phyloP scores from a whole-genome alignment of 2,797 vertebrate genomes.

The Xenentodon cancila region DNA sequence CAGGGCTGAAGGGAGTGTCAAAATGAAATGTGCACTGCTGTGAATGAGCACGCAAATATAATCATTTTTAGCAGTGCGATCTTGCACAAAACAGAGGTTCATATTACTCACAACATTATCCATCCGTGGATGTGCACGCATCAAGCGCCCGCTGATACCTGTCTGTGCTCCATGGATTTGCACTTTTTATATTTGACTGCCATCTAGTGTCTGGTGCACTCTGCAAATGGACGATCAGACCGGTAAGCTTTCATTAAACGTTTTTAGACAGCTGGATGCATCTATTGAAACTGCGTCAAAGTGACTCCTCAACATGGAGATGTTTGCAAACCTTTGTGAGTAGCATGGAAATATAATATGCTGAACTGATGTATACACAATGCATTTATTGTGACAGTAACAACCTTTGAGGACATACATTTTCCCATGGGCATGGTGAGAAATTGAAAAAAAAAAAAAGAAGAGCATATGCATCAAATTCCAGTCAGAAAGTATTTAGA shows the following conservation, averaged over 20 bases:
- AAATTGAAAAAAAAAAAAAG: too few relatives aligned
- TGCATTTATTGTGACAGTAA: too few relatives aligned
- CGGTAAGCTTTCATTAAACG: not conserved
- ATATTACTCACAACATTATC: conserved; percentile 14
- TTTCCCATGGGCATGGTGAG: too few relatives aligned
- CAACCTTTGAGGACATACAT: too few relatives aligned
- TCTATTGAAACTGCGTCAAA: not conserved
- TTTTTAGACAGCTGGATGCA: not conserved
- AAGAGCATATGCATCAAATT: too few relatives aligned
- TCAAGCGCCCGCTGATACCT: not conserved
- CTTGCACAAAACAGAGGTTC: conserved; percentile 30
- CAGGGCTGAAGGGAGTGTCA: conserved; percentile 28
- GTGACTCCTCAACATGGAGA: not conserved
- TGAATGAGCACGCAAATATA: conserved; percentile 21
- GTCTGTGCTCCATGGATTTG: not conserved
- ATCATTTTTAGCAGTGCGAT: conserved; percentile 24
- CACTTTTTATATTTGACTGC: conserved; percentile 57
- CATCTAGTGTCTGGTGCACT: conserved; percentile 61
- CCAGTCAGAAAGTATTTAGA: not conserved
- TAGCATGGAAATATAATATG: too few relatives aligned
- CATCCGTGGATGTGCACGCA: not conserved
- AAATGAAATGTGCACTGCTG: conserved; percentile 43
- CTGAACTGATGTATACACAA: too few relatives aligned
- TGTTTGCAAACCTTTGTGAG: not conserved
- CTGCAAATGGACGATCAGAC: not conserved